These are phyloP conservation scores for Catagonus wagneri DNA, from an alignment of 2,113 vertebrate genomes.

Conservation along the genomic window DNA sequence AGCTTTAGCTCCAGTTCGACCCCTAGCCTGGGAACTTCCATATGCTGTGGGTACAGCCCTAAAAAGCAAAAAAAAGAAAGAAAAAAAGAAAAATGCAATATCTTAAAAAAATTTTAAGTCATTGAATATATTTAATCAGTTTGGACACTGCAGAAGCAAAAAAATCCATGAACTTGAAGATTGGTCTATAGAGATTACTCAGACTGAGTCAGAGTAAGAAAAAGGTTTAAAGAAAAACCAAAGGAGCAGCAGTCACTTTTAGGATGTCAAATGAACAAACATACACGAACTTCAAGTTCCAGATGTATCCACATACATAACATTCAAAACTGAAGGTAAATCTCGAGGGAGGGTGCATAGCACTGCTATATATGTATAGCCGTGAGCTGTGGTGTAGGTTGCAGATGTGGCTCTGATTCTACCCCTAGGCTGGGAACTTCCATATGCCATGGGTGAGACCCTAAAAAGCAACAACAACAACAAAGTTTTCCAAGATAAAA, in stretches of 20 bases:
- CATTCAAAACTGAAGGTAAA: background rate
- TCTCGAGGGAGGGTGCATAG: background rate
- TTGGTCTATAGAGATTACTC: background rate
- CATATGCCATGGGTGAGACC: too few relatives aligned
- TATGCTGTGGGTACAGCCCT: too few relatives aligned
- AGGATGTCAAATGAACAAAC: background rate
- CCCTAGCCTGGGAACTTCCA: too few relatives aligned
- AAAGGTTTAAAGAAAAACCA: constrained; percentile 16
- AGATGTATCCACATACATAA: background rate
- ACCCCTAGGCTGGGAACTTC: too few relatives aligned
- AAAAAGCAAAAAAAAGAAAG: too few relatives aligned
- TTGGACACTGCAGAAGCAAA: background rate
- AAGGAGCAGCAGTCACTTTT: background rate
- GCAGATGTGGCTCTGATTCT: too few relatives aligned
- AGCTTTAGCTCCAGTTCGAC: too few relatives aligned
- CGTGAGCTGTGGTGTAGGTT: too few relatives aligned
- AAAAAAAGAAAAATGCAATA: constrained; percentile 22
- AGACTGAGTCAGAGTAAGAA: constrained; percentile 13
- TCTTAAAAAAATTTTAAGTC: background rate
- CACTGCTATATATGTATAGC: background rate
- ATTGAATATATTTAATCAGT: background rate
- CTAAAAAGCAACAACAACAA: background rate
- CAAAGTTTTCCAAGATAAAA: background rate
- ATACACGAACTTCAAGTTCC: background rate
- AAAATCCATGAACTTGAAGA: background rate